These are phyloP conservation scores for Silurus aristotelis DNA, from an alignment of 2,797 vertebrate genomes.

Conservation along the genomic window DNA sequence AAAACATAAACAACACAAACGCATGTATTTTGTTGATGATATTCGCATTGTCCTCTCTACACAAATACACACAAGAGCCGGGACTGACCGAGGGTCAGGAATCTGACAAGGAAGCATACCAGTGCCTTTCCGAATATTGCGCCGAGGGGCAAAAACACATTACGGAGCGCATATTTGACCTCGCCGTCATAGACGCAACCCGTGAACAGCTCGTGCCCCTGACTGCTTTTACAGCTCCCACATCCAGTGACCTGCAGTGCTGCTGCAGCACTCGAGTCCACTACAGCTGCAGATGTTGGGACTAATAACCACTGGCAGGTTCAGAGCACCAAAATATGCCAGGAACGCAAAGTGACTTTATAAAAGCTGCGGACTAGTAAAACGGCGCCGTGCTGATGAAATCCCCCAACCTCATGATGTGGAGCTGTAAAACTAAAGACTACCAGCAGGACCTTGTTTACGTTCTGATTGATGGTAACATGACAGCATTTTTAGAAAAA, in stretches of 20 bases:
- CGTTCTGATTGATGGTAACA: slow-evolving; percentile 43
- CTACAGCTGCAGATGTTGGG: slow-evolving; percentile 63
- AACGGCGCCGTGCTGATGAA: slow-evolving; percentile 69
- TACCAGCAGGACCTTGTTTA: slow-evolving; percentile 60
- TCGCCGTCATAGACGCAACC: neutral
- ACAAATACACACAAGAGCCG: no score
- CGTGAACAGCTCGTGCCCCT: slow-evolving; percentile 8
- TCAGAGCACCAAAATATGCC: slow-evolving; percentile 57
- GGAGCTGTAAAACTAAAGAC: slow-evolving; percentile 69
- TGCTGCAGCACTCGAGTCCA: neutral
- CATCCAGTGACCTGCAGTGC: slow-evolving; percentile 21
- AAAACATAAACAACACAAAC: neutral
- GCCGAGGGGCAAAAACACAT: neutral
- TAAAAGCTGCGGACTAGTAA: slow-evolving; percentile 66
- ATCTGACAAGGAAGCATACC: slow-evolving; percentile 18
- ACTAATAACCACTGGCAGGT: slow-evolving; percentile 58
- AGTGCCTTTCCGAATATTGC: slow-evolving; percentile 3
- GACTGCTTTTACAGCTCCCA: slow-evolving; percentile 32
- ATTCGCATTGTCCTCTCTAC: no score
- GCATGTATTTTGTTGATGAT: no score
- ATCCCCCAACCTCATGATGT: slow-evolving; percentile 65
- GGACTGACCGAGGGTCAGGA: neutral
- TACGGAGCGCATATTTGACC: slow-evolving; percentile 32
- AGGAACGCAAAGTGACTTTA: slow-evolving; percentile 70
- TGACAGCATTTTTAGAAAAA: slow-evolving; percentile 34